Percentiles rank a stretch among this genome's conserved stretches.
phyloP scores from a whole-genome alignment of 92 coral and sea anemone species.

The Metridium senile region DNA sequence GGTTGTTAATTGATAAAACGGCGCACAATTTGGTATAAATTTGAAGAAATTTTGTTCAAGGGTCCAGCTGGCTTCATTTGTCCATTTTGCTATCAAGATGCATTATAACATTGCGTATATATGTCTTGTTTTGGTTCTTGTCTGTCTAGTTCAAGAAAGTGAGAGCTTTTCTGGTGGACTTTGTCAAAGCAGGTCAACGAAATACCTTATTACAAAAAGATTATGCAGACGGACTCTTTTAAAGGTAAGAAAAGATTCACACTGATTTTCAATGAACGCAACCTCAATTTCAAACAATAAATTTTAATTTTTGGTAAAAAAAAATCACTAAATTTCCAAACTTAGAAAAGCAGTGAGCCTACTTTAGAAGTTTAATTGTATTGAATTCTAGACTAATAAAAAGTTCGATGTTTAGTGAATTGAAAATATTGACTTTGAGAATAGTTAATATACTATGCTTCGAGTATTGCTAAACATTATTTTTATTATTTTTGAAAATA shows the following conservation, averaged over 20 bases:
- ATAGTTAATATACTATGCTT: too few relatives aligned
- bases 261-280: too few relatives aligned
- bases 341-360: too few relatives aligned
- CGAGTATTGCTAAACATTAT: too few relatives aligned
- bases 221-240: background rate
- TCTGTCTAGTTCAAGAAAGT: background rate
- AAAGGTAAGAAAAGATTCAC: background rate
- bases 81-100: background rate
- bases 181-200: background rate
- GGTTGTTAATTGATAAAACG: background rate
- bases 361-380: too few relatives aligned
- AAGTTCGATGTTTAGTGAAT: too few relatives aligned
- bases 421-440: too few relatives aligned
- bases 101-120: background rate
- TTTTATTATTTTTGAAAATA: too few relatives aligned
- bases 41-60: background rate
- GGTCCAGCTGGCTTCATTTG: background rate
- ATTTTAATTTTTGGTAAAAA: too few relatives aligned
- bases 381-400: too few relatives aligned
- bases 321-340: too few relatives aligned
- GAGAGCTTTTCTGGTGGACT: background rate
- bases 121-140: background rate
- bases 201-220: background rate
- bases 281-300: too few relatives aligned
- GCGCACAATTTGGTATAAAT: background rate